These are phyloP conservation scores for Leptinotarsa peninsularis DNA, from an alignment of 2,888 invertebrate species.

Conservation along the genomic window DNA sequence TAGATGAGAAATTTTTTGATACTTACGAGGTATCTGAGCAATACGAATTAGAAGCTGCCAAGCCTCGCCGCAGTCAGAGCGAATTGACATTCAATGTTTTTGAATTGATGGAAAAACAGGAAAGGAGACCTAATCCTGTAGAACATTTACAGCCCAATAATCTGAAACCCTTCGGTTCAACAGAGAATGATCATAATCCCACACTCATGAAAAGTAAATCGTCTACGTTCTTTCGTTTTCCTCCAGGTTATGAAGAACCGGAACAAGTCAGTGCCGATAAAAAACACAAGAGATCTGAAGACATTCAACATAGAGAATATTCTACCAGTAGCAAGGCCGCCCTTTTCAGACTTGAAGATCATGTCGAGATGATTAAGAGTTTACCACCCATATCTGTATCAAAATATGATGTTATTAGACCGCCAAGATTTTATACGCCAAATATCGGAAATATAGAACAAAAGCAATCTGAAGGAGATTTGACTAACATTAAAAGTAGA, in stretches of 20 bases:
- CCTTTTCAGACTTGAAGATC: conserved; percentile 3
- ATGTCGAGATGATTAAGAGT: conserved; percentile 2
- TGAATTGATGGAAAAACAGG: conserved; percentile 22
- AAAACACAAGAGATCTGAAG: conserved; percentile 2
- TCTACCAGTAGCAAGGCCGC: conserved; percentile 5
- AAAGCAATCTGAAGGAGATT: background rate
- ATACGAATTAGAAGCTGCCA: conserved; percentile 49
- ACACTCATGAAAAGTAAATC: conserved; percentile 9
- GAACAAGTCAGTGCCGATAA: background rate
- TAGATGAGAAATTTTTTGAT: conserved; percentile 3
- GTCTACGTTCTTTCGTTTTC: background rate
- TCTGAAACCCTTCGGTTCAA: conserved; percentile 25
- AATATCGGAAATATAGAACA: background rate
- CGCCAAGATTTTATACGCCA: background rate
- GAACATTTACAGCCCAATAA: conserved; percentile 25
- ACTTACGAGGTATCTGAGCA: conserved; percentile 32
- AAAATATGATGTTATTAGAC: background rate
- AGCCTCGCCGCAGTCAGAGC: conserved; percentile 41
- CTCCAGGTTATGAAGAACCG: background rate
- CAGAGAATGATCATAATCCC: conserved; percentile 12
- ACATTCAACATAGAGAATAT: conserved; percentile 23
- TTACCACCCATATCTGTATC: conserved; percentile 14
- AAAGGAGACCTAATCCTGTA: background rate
- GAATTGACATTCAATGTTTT: conserved; percentile 26
- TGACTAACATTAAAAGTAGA: too few relatives aligned